A percentile compares a stretch with the other conserved stretches of the same genome.
These are phyloP conservation scores for Cenopis cana DNA, from an alignment of 2,888 invertebrate species.

Conservation along the genomic window DNA sequence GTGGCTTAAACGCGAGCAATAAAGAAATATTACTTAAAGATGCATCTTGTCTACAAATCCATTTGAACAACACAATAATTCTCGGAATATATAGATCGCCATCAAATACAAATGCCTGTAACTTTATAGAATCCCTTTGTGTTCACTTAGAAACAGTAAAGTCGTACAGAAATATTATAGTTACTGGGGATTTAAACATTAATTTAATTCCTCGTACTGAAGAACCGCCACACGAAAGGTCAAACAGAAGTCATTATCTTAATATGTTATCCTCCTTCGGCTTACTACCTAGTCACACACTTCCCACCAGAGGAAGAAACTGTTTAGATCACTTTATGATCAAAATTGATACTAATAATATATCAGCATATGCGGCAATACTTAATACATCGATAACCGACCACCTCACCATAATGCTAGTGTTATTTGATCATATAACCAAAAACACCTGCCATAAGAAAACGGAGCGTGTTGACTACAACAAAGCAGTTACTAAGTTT, in stretches of 20 bases:
- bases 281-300: no score
- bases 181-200: slow-evolving; percentile 10
- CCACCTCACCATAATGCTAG: no score
- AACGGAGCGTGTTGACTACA: no score
- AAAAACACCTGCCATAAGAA: no score
- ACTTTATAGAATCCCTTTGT: not conserved
- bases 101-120: not conserved
- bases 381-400: no score
- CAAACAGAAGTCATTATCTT: not conserved
- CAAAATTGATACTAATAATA: no score
- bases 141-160: not conserved
- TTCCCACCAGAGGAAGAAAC: no score
- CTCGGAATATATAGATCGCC: slow-evolving; percentile 12
- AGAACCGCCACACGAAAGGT: slow-evolving; percentile 1
- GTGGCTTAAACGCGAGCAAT: not conserved
- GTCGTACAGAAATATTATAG: not conserved
- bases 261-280: slow-evolving; percentile 1
- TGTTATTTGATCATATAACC: no score
- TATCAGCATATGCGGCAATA: no score
- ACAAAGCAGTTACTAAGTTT: no score
- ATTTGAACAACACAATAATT: not conserved
- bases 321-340: no score
- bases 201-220: not conserved
- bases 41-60: slow-evolving; percentile 1
- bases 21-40: slow-evolving; percentile 3